phyloP scores from a whole-genome alignment of 2,113 vertebrate genomes.

The Rhizomys pruinosus region DNA sequence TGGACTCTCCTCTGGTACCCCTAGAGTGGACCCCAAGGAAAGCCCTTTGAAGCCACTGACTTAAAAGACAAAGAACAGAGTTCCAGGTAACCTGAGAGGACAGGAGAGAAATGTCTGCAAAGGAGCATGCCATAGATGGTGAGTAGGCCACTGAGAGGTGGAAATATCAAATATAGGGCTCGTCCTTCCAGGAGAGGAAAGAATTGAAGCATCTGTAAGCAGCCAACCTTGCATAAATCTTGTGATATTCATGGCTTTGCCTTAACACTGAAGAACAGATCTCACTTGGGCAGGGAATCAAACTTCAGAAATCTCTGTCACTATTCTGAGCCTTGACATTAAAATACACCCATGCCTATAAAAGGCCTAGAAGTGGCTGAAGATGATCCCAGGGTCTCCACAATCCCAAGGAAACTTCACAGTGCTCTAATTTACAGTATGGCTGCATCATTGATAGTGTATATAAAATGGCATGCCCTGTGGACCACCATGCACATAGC shows the following conservation, averaged over 20 bases:
- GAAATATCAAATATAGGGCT: neutral
- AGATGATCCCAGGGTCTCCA: neutral
- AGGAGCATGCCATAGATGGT: no score
- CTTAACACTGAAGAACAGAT: neutral
- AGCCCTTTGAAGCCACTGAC: conserved; percentile 23
- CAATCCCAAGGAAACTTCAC: neutral
- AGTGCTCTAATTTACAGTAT: neutral
- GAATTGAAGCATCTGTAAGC: neutral
- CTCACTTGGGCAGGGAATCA: neutral
- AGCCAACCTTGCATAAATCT: neutral
- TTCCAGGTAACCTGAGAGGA: neutral
- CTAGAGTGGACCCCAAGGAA: neutral
- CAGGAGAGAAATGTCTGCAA: neutral
- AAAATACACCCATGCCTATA: neutral
- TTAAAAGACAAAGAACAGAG: neutral
- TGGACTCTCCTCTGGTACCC: neutral
- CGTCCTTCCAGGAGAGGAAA: neutral
- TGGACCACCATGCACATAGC: neutral
- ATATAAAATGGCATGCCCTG: neutral
- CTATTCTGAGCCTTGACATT: neutral
- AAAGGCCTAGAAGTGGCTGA: neutral
- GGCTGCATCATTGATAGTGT: neutral
- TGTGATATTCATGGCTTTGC: neutral
- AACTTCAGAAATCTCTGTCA: neutral
- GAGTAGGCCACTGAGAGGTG: neutral